Percentiles rank a stretch among this genome's conserved stretches.
Evolutionary conservation across 2,797 vertebrate species (phyloP).

Genomic region (Orientallactaga sibirica): DNA sequence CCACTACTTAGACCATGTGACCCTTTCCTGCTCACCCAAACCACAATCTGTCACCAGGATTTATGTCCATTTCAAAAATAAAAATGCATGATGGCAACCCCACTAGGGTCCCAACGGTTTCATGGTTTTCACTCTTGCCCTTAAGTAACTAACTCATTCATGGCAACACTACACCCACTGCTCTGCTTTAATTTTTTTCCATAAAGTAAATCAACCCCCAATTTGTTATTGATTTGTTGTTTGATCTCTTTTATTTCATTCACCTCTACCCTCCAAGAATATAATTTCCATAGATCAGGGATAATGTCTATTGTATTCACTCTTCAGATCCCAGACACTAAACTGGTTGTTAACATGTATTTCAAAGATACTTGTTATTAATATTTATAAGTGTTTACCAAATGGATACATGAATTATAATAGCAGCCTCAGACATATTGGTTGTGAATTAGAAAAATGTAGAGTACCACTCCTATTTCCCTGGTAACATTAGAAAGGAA

Average conservation of each 20-base stretch:
- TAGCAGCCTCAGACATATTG: not conserved
- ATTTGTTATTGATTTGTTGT: not conserved
- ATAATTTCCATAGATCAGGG: not conserved
- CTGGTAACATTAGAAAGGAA: not conserved
- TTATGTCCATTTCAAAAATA: not conserved
- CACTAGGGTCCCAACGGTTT: not conserved
- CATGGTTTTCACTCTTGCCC: slow-evolving; percentile 8
- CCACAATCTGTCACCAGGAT: not conserved
- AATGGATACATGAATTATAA: not conserved
- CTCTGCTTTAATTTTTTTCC: not conserved
- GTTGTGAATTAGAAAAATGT: slow-evolving; percentile 35
- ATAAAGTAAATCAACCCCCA: not conserved
- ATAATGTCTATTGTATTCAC: not conserved
- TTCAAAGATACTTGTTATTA: not conserved
- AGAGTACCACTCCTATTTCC: not conserved
- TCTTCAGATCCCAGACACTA: not conserved
- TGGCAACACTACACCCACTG: not conserved
- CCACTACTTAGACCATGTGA: no score
- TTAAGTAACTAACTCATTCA: not conserved
- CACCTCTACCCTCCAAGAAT: not conserved
- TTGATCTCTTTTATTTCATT: not conserved
- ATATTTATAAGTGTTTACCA: not conserved
- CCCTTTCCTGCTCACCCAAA: no score
- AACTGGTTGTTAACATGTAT: not conserved
- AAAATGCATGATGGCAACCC: not conserved